Evolutionary conservation across 2,797 vertebrate species (phyloP).

Genomic region (Staurois parvus): DNA sequence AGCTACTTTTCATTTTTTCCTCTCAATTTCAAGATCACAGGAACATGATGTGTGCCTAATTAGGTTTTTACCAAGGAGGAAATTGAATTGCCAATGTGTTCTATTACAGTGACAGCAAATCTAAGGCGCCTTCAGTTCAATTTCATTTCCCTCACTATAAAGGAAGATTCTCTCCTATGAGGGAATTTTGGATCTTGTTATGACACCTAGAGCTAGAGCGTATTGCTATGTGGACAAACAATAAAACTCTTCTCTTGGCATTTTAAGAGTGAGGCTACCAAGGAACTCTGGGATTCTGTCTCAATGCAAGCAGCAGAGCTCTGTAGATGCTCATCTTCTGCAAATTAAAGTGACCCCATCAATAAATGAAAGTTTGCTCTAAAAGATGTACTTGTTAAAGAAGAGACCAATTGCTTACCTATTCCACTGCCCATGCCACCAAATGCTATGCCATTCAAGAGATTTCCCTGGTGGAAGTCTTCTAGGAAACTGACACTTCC

Average conservation of each 20-base stretch:
- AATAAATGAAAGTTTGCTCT: background rate
- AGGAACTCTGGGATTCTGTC: background rate
- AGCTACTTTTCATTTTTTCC: conserved; percentile 57
- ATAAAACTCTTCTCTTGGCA: conserved; percentile 53
- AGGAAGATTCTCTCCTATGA: conserved; percentile 55
- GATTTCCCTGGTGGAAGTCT: no score
- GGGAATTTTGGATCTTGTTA: conserved; percentile 55
- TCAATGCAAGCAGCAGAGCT: background rate
- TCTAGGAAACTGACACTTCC: no score
- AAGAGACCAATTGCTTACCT: no score
- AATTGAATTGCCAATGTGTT: conserved; percentile 62
- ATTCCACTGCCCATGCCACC: no score
- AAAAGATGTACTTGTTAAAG: background rate
- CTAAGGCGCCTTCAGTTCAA: conserved; percentile 57
- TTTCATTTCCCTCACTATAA: conserved; percentile 57
- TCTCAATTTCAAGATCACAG: conserved; percentile 61
- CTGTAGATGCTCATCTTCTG: background rate
- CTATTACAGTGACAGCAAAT: conserved; percentile 61
- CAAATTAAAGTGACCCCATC: background rate
- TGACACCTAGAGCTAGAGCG: conserved; percentile 60
- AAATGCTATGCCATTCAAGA: no score
- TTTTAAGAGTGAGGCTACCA: conserved; percentile 23
- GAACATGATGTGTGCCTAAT: conserved; percentile 62
- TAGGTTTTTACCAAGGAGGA: conserved; percentile 61
- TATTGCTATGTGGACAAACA: conserved; percentile 50